phyloP scores from a whole-genome alignment of 2,888 invertebrate species.

The Drosophila hamatofila region DNA sequence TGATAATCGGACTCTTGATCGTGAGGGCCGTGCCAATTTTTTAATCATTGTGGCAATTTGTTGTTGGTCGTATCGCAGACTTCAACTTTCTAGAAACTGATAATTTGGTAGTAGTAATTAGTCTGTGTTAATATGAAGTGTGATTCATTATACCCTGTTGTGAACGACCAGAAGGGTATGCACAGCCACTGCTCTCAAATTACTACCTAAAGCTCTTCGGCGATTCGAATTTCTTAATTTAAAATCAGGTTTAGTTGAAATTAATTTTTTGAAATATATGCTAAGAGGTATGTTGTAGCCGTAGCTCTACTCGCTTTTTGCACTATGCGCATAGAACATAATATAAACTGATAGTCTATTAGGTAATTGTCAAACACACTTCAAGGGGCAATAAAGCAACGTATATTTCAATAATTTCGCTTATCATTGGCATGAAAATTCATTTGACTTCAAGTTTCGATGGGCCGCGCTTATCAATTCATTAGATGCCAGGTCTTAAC shows the following conservation, averaged over 20 bases:
- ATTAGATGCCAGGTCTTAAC: slow-evolving; percentile 5
- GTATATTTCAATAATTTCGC: slow-evolving; percentile 8
- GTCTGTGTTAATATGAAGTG: slow-evolving; percentile 35
- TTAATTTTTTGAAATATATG: background rate
- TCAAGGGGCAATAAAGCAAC: slow-evolving; percentile 17
- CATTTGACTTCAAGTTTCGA: slow-evolving; percentile 16
- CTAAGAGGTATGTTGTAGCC: background rate
- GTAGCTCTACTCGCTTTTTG: background rate
- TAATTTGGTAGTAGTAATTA: slow-evolving; percentile 45
- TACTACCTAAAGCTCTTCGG: no score
- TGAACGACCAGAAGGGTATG: slow-evolving; percentile 4
- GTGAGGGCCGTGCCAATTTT: slow-evolving; percentile 36
- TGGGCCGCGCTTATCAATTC: slow-evolving; percentile 30
- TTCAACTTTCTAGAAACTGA: slow-evolving; percentile 51
- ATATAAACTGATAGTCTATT: slow-evolving; percentile 16
- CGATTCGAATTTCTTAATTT: background rate
- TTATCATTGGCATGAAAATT: slow-evolving; percentile 35
- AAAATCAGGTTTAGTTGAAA: no score
- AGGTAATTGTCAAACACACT: slow-evolving; percentile 28
- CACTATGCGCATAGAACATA: background rate
- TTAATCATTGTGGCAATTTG: slow-evolving; percentile 48
- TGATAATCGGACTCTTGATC: slow-evolving; percentile 23
- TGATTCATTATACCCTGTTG: slow-evolving; percentile 32
- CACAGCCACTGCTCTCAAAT: background rate
- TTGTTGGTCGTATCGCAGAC: slow-evolving; percentile 42